Percentiles rank a stretch among this genome's conserved stretches.
Evolutionary conservation across 2,888 invertebrate genomes (phyloP).

Genomic region (Cetonia aurata): DNA sequence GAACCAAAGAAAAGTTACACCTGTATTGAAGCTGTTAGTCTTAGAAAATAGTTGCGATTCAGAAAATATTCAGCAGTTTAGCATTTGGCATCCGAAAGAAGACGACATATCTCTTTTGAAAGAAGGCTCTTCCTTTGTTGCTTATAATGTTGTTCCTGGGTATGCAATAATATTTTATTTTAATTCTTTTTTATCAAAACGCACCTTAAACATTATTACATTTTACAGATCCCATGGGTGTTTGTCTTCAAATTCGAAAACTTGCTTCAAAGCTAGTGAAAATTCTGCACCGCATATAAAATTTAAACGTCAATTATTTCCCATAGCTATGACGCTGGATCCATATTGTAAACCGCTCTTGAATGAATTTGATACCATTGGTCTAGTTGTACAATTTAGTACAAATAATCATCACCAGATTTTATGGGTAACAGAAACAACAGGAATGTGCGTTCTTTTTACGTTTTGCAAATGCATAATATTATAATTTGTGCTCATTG

Average conservation of each 20-base stretch:
- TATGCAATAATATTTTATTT: slow-evolving; percentile 51
- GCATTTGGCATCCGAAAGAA: slow-evolving; percentile 80
- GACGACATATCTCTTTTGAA: slow-evolving; percentile 71
- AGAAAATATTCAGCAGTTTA: slow-evolving; percentile 62
- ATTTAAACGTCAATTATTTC: slow-evolving; percentile 57
- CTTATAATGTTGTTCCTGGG: slow-evolving; percentile 72
- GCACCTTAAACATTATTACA: slow-evolving; percentile 13
- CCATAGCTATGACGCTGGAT: slow-evolving; percentile 67
- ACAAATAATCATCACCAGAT: slow-evolving; percentile 70
- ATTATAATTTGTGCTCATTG: slow-evolving; percentile 41
- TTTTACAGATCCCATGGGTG: slow-evolving; percentile 57
- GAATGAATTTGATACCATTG: slow-evolving; percentile 82
- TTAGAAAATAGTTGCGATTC: slow-evolving; percentile 60
- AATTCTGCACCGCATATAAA: slow-evolving; percentile 45
- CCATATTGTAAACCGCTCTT: slow-evolving; percentile 67
- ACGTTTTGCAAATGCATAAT: neutral
- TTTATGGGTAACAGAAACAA: slow-evolving; percentile 72
- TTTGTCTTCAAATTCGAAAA: slow-evolving; percentile 55
- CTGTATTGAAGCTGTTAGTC: slow-evolving; percentile 66
- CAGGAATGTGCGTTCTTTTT: slow-evolving; percentile 68
- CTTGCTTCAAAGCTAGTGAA: slow-evolving; percentile 54
- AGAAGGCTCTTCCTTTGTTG: slow-evolving; percentile 74
- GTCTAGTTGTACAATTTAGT: slow-evolving; percentile 73
- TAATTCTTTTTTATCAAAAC: slow-evolving; percentile 1
- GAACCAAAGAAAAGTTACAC: slow-evolving; percentile 62